Base-by-base conservation (phyloP, 2,888 invertebrate genomes). In the Cerastis rubricosa region DNA sequence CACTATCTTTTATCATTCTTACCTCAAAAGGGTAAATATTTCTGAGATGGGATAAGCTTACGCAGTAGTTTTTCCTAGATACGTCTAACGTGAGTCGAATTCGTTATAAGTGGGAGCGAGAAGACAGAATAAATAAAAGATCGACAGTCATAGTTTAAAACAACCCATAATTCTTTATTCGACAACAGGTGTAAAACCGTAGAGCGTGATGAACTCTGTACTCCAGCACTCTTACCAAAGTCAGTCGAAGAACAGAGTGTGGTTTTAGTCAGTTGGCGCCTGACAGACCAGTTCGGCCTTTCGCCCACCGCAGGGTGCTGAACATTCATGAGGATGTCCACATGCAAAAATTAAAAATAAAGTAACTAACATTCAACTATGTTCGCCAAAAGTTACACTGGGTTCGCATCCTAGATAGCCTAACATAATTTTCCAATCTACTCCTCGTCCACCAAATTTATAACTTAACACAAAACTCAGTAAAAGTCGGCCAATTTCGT, bases 41-140 rank as follows among this genome's bases (percentile, higher is more conserved):
- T 74, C 12, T 74, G 19, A 49, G 14, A n/a, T 9, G 61, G 49
- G 74, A n/a, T 29, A 74, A 61, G 17, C 29, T 74, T 61, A 43
- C 12, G 6, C 17, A 47, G 22, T 25, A 25, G 2, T 25, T 19
- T 25, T 25, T 74, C 12, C 0, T 8, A 61, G 22, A 22, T 61
- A 35, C 35, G 2, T 35, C 35, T n/a, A n/a, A 45, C 35, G n/a
- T 17, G 45, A 25, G 45, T 4, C 22, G 43, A 64, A 64, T 64
- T n/a, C 8, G n/a, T 43, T 64, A 47, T 29, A 1, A 47, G 19
- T 65, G 4, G n/a, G 17, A 12, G 19, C 5, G 11, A 29, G 0
- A 22, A 22, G 25, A 22, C 8, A 61, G 3, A 67, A 25, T 40
- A 49, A 35, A 35, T 35, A 35, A 3, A 35, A 35, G 11, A 43